phyloP scores from a whole-genome alignment of 1,140 invertebrate species.

The Drosophila bifasciata region DNA sequence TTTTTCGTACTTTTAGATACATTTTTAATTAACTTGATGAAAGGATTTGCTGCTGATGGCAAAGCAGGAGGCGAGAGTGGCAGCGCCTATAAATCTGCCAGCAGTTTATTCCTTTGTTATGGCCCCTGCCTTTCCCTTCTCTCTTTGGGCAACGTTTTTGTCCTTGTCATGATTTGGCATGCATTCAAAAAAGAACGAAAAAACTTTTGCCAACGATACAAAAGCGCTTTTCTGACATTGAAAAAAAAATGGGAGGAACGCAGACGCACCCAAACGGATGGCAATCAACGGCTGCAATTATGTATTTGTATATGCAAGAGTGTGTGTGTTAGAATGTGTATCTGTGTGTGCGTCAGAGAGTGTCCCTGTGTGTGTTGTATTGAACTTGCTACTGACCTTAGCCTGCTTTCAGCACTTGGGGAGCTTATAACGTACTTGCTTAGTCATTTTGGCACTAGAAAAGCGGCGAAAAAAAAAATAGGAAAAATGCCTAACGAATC shows the following conservation, averaged over 20 bases:
- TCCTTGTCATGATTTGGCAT: conserved; percentile 63
- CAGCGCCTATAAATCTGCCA: conserved; percentile 32
- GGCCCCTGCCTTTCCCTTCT: not conserved
- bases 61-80: conserved; percentile 3
- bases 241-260: conserved; percentile 36
- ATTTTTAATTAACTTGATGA: conserved; percentile 64
- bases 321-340: conserved; percentile 18
- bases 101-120: conserved; percentile 42
- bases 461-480: not conserved
- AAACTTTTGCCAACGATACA: conserved; percentile 30
- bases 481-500: not conserved
- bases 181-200: conserved; percentile 54
- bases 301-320: conserved; percentile 28
- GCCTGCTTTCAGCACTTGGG: conserved; percentile 55
- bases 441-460: conserved; percentile 59
- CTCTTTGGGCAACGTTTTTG: conserved; percentile 29
- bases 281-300: conserved; percentile 73
- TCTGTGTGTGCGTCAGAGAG: not conserved
- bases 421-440: conserved; percentile 25
- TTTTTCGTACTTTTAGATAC: conserved; percentile 31
- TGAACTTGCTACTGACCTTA: conserved; percentile 76
- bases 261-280: conserved; percentile 57
- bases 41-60: conserved; percentile 23
- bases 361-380: conserved; percentile 45
- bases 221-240: conserved; percentile 66